A percentile compares a stretch with the other conserved stretches of the same genome.
Evolutionary conservation across 2,888 invertebrate species (phyloP).

Genomic region (Luperina nickerlii): DNA sequence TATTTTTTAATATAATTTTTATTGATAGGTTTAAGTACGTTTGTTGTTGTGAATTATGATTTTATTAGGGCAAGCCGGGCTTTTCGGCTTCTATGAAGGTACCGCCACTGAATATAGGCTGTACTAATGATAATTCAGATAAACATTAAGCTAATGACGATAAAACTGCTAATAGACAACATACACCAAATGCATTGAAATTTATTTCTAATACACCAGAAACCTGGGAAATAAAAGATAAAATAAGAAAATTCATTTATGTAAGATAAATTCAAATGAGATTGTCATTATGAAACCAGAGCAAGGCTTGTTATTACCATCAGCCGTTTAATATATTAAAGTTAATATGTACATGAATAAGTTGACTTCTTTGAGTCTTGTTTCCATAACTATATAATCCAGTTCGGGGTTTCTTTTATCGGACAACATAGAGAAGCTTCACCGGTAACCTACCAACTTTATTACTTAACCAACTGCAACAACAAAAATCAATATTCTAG

Average conservation of each 20-base stretch:
- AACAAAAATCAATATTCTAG: background rate
- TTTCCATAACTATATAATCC: background rate
- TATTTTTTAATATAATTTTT: no score
- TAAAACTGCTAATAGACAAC: background rate
- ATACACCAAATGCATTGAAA: background rate
- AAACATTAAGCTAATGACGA: background rate
- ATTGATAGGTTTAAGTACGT: no score
- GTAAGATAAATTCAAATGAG: conserved; percentile 77
- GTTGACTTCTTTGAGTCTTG: background rate
- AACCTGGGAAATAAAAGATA: conserved; percentile 28
- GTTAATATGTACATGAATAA: conserved; percentile 69
- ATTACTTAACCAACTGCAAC: background rate
- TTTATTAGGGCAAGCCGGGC: no score
- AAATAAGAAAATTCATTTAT: conserved; percentile 71
- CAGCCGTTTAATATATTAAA: conserved; percentile 56
- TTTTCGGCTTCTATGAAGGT: no score
- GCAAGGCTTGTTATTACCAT: conserved; percentile 77
- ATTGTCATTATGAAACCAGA: conserved; percentile 81
- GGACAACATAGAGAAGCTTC: background rate
- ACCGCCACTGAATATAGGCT: no score
- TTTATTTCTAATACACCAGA: background rate
- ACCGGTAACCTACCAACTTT: background rate
- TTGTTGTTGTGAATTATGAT: no score
- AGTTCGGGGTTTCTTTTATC: background rate
- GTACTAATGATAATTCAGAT: background rate